Evolutionary conservation across 2,888 invertebrate species (phyloP).

Genomic region (Drosophila barbarae): DNA sequence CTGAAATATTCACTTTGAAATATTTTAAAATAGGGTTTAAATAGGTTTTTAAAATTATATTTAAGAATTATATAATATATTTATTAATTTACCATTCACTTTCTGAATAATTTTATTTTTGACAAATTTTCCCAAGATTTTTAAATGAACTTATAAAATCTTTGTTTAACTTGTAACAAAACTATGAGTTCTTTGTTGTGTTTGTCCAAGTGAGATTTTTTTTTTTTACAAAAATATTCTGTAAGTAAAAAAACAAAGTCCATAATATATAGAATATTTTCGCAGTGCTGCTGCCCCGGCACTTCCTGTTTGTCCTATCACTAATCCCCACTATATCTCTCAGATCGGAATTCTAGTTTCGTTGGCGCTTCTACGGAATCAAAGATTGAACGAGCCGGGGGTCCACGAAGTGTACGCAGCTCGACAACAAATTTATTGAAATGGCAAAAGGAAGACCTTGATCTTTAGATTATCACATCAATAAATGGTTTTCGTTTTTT

Average conservation of each 20-base stretch:
- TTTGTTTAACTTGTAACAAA: neutral
- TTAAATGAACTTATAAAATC: neutral
- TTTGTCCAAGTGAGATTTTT: neutral
- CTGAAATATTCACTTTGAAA: neutral
- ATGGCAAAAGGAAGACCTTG: conserved; percentile 72
- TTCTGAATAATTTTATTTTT: neutral
- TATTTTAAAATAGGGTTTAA: neutral
- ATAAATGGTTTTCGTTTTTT: conserved; percentile 61
- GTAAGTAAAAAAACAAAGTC: neutral
- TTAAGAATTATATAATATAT: no score
- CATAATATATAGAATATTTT: neutral
- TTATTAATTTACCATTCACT: no score
- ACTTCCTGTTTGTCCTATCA: conserved; percentile 49
- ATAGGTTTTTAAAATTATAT: no score
- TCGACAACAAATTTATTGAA: conserved; percentile 50
- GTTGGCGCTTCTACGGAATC: conserved; percentile 39
- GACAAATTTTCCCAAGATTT: neutral
- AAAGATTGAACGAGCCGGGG: conserved; percentile 26
- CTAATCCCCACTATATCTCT: conserved; percentile 32
- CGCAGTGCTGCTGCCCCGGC: conserved; percentile 21
- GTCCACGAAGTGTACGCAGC: conserved; percentile 41
- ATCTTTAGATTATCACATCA: conserved; percentile 74
- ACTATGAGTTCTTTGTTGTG: neutral
- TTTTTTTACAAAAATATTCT: neutral
- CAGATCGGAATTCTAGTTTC: conserved; percentile 62